phyloP scores from a whole-genome alignment of 2,113 vertebrate genomes.

The Lycocorax pyrrhopterus region DNA sequence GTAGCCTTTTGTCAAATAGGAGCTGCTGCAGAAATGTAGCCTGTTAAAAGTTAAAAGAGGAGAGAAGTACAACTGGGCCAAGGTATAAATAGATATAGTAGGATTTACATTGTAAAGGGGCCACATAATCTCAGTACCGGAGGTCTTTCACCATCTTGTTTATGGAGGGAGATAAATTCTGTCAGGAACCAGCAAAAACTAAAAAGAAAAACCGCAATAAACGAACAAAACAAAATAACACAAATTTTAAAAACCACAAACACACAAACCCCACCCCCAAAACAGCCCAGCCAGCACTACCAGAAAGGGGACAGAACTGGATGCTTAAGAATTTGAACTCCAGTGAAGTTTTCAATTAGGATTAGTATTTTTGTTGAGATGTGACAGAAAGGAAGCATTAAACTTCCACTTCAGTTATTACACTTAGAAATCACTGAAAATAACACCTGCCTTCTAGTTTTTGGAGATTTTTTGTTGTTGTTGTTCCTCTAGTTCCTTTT shows the following conservation, averaged over 20 bases:
- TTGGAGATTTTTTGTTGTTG: fast-evolving
- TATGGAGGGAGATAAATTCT: neutral
- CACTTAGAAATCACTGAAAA: neutral
- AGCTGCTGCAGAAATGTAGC: neutral
- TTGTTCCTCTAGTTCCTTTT: neutral
- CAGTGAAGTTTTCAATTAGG: neutral
- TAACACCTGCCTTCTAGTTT: neutral
- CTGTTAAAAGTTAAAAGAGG: neutral
- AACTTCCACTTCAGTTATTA: neutral
- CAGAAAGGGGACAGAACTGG: neutral
- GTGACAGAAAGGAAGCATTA: neutral
- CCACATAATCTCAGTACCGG: neutral
- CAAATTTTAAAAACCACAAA: too few species aligned
- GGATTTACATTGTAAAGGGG: neutral
- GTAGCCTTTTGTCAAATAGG: neutral
- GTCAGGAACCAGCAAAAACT: neutral
- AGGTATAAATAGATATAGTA: neutral
- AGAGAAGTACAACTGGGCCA: neutral
- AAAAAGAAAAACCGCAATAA: neutral
- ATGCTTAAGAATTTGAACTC: neutral
- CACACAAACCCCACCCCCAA: too few species aligned
- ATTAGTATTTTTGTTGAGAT: neutral
- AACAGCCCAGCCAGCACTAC: neutral
- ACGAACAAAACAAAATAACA: neutral
- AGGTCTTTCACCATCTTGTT: neutral